Evolutionary conservation across 2,113 vertebrate genomes (phyloP).

Genomic region (Smithornis capensis): DNA sequence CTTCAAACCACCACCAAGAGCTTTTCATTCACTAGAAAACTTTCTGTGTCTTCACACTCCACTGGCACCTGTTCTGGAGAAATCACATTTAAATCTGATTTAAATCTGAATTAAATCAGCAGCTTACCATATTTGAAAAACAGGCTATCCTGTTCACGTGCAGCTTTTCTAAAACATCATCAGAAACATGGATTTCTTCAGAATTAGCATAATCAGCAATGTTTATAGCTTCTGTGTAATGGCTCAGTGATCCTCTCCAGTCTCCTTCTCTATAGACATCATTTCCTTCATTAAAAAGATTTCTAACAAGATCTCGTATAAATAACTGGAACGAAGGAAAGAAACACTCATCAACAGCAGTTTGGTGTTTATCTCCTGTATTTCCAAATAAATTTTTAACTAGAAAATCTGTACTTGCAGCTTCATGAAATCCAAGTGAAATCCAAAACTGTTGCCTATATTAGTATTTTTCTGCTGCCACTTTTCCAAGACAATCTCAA

Average conservation of each 20-base stretch:
- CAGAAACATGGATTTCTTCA: slow-evolving; percentile 86
- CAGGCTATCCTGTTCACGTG: slow-evolving; percentile 92
- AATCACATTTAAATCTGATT: background rate
- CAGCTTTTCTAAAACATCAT: slow-evolving; percentile 85
- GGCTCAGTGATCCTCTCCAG: slow-evolving; percentile 86
- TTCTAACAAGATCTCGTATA: slow-evolving; percentile 88
- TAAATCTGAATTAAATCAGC: too few relatives aligned
- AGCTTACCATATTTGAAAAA: slow-evolving; percentile 88
- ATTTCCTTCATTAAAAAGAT: slow-evolving; percentile 94
- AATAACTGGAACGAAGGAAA: slow-evolving; percentile 81
- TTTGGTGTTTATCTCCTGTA: background rate
- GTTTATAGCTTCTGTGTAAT: slow-evolving; percentile 91
- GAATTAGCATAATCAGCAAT: slow-evolving; percentile 92
- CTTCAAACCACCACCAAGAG: background rate
- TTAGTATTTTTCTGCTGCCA: background rate
- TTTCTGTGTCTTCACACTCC: background rate
- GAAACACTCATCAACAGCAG: background rate
- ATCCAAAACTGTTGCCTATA: background rate
- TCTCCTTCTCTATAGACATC: slow-evolving; percentile 88
- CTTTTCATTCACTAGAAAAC: background rate
- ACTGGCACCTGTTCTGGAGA: background rate
- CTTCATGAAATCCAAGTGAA: background rate
- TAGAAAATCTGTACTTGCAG: background rate
- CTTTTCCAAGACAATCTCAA: background rate
- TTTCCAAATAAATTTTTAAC: background rate